These are phyloP conservation scores for Coelogynopora nodosa DNA, from an alignment of 2,888 invertebrate genomes.

Conservation along the genomic window DNA sequence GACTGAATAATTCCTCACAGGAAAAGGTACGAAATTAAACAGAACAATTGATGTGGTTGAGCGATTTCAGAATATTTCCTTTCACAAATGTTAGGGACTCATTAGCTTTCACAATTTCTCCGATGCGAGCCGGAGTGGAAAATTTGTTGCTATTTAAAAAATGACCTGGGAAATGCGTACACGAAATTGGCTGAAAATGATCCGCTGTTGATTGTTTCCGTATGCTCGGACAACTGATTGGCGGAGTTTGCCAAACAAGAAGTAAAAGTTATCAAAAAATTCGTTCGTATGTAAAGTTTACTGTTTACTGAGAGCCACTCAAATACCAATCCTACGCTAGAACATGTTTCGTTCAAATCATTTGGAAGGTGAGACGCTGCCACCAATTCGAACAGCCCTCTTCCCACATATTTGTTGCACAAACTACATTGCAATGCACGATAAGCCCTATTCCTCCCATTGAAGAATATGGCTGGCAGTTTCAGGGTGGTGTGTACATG, in stretches of 20 bases:
- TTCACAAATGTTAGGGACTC: constrained; percentile 32
- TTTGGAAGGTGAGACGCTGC: constrained; percentile 9
- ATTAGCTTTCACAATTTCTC: background rate
- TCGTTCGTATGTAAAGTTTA: background rate
- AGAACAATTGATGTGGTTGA: constrained; percentile 39
- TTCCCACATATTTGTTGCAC: too few species aligned
- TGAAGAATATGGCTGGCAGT: too few species aligned
- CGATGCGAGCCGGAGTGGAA: background rate
- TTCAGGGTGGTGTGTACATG: too few species aligned
- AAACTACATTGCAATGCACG: too few species aligned
- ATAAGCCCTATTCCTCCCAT: too few species aligned
- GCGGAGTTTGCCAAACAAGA: background rate
- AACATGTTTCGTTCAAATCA: constrained; percentile 1
- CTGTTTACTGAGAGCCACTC: background rate
- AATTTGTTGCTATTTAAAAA: background rate
- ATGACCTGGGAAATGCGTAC: background rate
- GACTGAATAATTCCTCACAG: constrained; percentile 39
- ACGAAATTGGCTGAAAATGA: too few species aligned
- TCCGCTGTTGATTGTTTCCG: background rate
- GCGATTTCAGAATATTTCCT: constrained; percentile 38
- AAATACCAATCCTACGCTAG: background rate
- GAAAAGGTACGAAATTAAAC: constrained; percentile 41
- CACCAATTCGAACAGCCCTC: too few species aligned
- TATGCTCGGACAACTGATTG: background rate
- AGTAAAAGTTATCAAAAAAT: background rate